Conservation (phyloP, 2,797 vertebrate genomes). For the Trachops cirrhosus region DNA sequence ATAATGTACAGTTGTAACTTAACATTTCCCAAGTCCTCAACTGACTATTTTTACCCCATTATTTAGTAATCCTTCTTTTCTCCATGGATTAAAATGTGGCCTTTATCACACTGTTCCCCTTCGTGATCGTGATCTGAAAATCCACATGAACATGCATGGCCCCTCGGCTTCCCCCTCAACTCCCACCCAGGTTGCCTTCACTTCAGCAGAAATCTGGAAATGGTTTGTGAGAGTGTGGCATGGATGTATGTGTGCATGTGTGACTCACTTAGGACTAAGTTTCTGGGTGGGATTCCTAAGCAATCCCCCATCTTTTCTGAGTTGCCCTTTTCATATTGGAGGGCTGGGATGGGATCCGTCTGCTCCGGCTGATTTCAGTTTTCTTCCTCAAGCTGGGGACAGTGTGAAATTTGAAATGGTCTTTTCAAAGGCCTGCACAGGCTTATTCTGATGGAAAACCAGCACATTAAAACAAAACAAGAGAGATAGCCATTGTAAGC, state of each 20-base stretch:
- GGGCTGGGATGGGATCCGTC: not conserved
- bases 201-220: not conserved
- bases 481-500: slow-evolving; percentile 52
- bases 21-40: not conserved
- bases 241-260: no score
- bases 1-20: not conserved
- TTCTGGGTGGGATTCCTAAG: slow-evolving; percentile 28
- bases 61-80: not conserved
- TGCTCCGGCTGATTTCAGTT: not conserved
- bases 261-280: not conserved
- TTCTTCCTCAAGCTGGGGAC: slow-evolving; percentile 41
- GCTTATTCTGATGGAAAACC: slow-evolving; percentile 27
- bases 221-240: not conserved
- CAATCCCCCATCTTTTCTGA: not conserved
- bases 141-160: accelerated
- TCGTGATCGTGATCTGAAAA: not conserved
- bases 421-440: slow-evolving; percentile 35
- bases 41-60: not conserved
- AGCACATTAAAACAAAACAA: slow-evolving; percentile 59
- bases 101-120: not conserved
- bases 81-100: not conserved
- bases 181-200: not conserved
- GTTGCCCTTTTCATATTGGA: slow-evolving; percentile 1
- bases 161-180: accelerated
- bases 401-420: slow-evolving; percentile 33